A percentile compares a stretch with the other conserved stretches of the same genome.
Evolutionary conservation across 2,888 invertebrate species (phyloP).

Genomic region (Rhingia rostrata): DNA sequence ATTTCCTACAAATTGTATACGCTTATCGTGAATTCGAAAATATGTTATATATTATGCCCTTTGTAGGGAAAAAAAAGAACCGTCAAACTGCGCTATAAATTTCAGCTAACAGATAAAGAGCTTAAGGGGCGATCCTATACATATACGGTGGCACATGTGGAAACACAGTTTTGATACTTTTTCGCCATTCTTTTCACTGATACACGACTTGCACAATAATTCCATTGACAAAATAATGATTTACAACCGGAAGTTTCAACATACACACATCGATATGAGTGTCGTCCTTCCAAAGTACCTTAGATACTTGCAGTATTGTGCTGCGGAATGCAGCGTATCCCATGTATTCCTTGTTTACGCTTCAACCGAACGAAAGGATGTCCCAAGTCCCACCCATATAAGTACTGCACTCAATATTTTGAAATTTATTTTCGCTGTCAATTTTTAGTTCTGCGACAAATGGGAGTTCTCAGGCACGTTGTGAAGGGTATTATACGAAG

Average conservation of each 20-base stretch:
- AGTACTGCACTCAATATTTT: conserved; percentile 72
- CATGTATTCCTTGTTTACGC: conserved; percentile 57
- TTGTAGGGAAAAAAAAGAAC: conserved; percentile 3
- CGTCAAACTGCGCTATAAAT: conserved; percentile 63
- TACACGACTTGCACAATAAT: conserved; percentile 71
- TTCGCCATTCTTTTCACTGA: conserved; percentile 40
- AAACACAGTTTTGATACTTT: conserved; percentile 58
- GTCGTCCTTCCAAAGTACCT: conserved; percentile 54
- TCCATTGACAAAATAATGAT: conserved; percentile 75
- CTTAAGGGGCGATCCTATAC: conserved; percentile 57
- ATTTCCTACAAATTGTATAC: conserved; percentile 47
- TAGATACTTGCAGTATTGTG: conserved; percentile 57
- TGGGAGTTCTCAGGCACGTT: conserved; percentile 58
- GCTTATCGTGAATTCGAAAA: conserved; percentile 51
- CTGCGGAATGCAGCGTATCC: conserved; percentile 57
- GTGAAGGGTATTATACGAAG: neutral
- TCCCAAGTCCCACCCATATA: conserved; percentile 54
- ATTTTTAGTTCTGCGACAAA: conserved; percentile 72
- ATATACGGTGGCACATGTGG: conserved; percentile 59
- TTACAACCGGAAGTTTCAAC: conserved; percentile 70
- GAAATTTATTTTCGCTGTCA: conserved; percentile 69
- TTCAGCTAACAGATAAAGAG: conserved; percentile 71
- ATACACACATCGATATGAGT: conserved; percentile 24
- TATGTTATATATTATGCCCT: conserved; percentile 31
- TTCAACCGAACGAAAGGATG: conserved; percentile 45